These are phyloP conservation scores for Anarrhichthys ocellatus DNA, from an alignment of 2,113 vertebrate genomes.

Conservation along the genomic window DNA sequence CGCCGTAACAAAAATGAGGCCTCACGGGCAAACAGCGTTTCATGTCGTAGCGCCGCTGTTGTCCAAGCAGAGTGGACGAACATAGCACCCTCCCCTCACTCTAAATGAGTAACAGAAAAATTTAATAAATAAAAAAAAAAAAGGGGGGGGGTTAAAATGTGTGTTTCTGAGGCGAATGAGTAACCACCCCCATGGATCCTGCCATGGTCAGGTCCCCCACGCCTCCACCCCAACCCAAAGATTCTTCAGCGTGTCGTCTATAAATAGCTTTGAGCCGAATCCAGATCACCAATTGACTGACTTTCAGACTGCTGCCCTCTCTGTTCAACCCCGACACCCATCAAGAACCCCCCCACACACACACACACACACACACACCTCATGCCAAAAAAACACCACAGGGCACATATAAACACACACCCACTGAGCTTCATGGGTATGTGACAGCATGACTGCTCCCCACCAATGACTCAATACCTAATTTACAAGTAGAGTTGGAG, in stretches of 20 bases:
- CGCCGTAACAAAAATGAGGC: conserved; percentile 32
- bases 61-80: conserved; percentile 6
- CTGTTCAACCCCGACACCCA: conserved; percentile 54
- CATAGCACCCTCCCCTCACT: background rate
- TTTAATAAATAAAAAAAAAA: background rate
- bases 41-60: conserved; percentile 16
- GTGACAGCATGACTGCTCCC: conserved; percentile 64
- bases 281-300: conserved; percentile 51
- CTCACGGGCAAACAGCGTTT: conserved; percentile 29
- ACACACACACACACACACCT: too few relatives aligned
- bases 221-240: conserved; percentile 2
- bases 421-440: conserved; percentile 38
- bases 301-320: conserved; percentile 57
- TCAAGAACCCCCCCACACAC: conserved; percentile 45
- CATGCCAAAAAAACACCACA: conserved; percentile 23
- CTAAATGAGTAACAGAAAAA: background rate
- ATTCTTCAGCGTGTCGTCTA: conserved; percentile 39
- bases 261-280: conserved; percentile 60
- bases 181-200: background rate
- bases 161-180: background rate
- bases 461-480: conserved; percentile 75
- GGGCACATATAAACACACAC: conserved; percentile 26
- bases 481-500: conserved; percentile 75
- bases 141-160: background rate
- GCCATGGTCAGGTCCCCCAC: conserved; percentile 18